phyloP scores from a whole-genome alignment of 2,797 vertebrate species.

The Aphelocoma californica region DNA sequence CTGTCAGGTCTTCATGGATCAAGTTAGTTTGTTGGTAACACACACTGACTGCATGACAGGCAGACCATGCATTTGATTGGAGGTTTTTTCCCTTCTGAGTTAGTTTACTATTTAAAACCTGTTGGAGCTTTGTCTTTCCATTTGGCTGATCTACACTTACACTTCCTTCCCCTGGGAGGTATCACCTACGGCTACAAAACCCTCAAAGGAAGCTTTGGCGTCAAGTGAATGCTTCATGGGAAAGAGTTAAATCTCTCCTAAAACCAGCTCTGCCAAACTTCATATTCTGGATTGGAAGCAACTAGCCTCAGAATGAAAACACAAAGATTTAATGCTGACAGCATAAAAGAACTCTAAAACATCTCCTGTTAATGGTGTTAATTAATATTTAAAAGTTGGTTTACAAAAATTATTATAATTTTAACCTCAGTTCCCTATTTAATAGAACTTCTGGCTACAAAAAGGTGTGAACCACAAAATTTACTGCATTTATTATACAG shows the following conservation, averaged over 20 bases:
- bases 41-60: neutral
- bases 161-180: constrained; percentile 1
- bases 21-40: neutral
- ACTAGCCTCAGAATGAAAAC: constrained; percentile 46
- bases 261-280: constrained; percentile 58
- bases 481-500: neutral
- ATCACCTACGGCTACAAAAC: constrained; percentile 6
- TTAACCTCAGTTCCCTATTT: neutral
- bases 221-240: neutral
- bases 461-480: constrained; percentile 15
- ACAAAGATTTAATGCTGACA: constrained; percentile 43
- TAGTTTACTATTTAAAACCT: constrained; percentile 49
- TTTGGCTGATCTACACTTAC: neutral
- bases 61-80: neutral
- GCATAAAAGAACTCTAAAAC: constrained; percentile 42
- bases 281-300: constrained; percentile 61
- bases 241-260: constrained; percentile 56
- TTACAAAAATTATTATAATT: constrained; percentile 35
- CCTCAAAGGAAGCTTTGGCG: neutral
- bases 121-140: constrained; percentile 12
- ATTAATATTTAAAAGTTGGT: constrained; percentile 56
- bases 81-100: neutral
- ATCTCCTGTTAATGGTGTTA: neutral
- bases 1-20: neutral
- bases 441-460: constrained; percentile 18